Percentiles rank a stretch among this genome's conserved stretches.
Evolutionary conservation across 53 echinoderm and acorn worm genomes (phyloP).

Genomic region (Antedon mediterranea): DNA sequence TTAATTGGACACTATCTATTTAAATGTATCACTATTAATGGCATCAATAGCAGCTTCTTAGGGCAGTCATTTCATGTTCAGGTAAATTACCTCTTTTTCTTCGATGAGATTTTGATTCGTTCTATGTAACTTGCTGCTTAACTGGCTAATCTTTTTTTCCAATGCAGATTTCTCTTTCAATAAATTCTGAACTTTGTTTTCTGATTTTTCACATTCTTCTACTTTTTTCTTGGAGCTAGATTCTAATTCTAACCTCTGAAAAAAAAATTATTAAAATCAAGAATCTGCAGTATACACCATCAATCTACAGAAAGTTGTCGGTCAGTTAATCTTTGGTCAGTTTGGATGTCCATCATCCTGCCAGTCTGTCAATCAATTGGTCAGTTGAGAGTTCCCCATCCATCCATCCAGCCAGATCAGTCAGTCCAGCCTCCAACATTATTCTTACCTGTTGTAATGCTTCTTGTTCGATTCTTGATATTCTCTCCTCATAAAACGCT

Average conservation of each 20-base stretch:
- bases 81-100: conserved; percentile 46
- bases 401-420: too few relatives aligned
- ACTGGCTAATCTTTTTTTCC: conserved; percentile 49
- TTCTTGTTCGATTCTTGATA: conserved; percentile 78
- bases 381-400: too few relatives aligned
- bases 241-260: conserved; percentile 74
- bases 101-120: conserved; percentile 40
- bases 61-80: background rate
- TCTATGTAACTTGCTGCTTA: conserved; percentile 37
- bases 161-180: conserved; percentile 33
- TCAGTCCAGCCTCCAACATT: too few relatives aligned
- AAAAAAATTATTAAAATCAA: background rate
- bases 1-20: too few relatives aligned
- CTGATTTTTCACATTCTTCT: conserved; percentile 72
- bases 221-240: conserved; percentile 61
- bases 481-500: conserved; percentile 75
- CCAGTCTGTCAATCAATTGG: too few relatives aligned
- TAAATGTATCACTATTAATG: too few relatives aligned
- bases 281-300: too few relatives aligned
- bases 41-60: too few relatives aligned
- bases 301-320: too few relatives aligned
- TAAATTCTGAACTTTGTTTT: conserved; percentile 40
- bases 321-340: too few relatives aligned
- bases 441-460: conserved; percentile 55
- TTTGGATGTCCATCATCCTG: too few relatives aligned